Evolutionary conservation across 2,888 invertebrate genomes (phyloP), one percentile per base, ranked within the genome.

Genomic region (Empis stercorea): DNA sequence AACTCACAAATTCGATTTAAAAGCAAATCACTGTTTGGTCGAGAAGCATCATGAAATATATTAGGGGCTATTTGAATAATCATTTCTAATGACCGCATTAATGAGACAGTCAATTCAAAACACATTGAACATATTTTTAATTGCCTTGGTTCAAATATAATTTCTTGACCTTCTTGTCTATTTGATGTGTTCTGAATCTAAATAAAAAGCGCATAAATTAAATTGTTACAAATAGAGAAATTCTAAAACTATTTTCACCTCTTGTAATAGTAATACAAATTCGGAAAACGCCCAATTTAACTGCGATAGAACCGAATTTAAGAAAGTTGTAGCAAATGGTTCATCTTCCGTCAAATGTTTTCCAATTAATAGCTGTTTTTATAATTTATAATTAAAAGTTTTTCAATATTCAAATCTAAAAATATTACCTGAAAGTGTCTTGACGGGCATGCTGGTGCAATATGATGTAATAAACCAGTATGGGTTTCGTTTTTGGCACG

Each of bases 281-380:
- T 89, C 88, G 0, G 88, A 88, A 62, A 88, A 88, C 0, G 87
- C 84, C 88, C 88, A 88, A 68, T 89, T 88, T 6, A 88, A 71
- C 57, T 88, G 87, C 60, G 82, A 86, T 7, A 89, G 71, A 20
- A 89, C 70, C 1, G 85, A 86, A 65, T 87, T 86, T 11, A 89
- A 70, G 60, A 82, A 86, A 1, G 76, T 69, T 0, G 80, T 80
- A 0, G 86, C 79, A 16, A 76, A 71, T 30, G 77, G 76, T 9
- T 79, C 76, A 58, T 85, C 79, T 3, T 71, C 66, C 1, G 70
- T 53, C 30, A 89, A 61, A 44, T 79, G 76, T 11, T 78, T 73
- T 36, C 73, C 74, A 38, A 88, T 75, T 2, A 84, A 72, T 27
- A 70, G 62, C 65, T 85, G 82, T 54, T 79, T 79, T 84, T 0